A percentile compares a stretch with the other conserved stretches of the same genome.
phyloP scores from a whole-genome alignment of 2,113 vertebrate genomes.

The Manacus vitellinus region DNA sequence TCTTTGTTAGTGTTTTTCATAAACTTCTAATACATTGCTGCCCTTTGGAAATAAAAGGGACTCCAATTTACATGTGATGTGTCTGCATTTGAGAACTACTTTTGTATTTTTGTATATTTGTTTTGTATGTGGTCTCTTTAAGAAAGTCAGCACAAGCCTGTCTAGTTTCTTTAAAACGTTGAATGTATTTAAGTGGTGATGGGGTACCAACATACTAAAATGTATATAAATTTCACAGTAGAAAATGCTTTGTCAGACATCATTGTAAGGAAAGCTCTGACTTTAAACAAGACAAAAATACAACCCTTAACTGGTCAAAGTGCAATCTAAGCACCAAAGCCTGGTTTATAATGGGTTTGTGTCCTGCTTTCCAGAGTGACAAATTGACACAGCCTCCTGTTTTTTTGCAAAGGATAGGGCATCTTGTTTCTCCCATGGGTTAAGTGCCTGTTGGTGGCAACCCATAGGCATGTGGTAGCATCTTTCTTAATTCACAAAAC shows the following conservation, averaged over 20 bases:
- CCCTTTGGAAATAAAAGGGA: background rate
- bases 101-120: background rate
- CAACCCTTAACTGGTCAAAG: background rate
- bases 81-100: background rate
- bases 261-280: background rate
- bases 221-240: background rate
- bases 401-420: background rate
- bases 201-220: background rate
- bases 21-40: background rate
- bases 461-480: fast-evolving
- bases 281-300: background rate
- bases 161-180: background rate
- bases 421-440: background rate
- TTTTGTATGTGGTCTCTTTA: background rate
- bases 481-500: background rate
- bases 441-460: background rate
- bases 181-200: background rate
- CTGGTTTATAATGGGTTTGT: background rate
- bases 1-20: background rate
- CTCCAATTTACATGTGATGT: background rate
- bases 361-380: background rate
- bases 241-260: background rate
- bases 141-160: background rate
- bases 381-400: background rate
- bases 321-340: background rate